phyloP scores from a whole-genome alignment of 2,797 vertebrate genomes.

The Halcyon chelicuti region DNA sequence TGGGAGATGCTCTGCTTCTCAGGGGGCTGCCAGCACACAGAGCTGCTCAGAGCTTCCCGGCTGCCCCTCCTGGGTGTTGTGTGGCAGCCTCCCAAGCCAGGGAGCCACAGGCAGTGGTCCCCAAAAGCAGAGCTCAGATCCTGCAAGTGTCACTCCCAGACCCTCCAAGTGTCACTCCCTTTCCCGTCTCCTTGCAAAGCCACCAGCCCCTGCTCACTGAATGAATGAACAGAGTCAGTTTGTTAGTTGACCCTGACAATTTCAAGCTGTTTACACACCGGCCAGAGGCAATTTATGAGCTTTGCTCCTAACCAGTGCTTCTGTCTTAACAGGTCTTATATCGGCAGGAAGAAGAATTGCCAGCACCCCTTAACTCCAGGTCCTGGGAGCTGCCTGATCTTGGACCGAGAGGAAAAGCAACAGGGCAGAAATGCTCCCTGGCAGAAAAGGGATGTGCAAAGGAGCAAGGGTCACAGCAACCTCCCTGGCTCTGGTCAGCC shows the following conservation, averaged over 20 bases:
- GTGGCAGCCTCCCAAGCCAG: neutral
- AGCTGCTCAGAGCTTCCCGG: neutral
- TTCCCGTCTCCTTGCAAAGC: neutral
- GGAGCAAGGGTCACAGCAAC: neutral
- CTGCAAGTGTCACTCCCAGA: neutral
- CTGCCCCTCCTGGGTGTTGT: neutral
- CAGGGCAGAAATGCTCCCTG: neutral
- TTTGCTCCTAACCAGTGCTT: neutral
- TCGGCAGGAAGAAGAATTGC: neutral
- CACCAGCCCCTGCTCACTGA: neutral
- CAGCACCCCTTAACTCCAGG: neutral
- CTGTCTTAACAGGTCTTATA: neutral
- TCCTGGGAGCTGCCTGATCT: neutral
- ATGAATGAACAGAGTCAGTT: neutral
- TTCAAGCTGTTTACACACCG: slow-evolving; percentile 3
- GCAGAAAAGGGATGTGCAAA: neutral
- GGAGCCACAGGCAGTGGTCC: neutral
- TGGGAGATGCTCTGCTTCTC: neutral
- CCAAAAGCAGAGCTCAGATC: neutral
- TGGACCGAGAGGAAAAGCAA: neutral
- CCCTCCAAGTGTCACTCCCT: neutral
- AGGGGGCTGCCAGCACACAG: neutral
- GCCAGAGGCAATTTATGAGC: neutral
- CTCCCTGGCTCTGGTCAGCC: neutral
- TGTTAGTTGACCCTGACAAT: neutral